Base-by-base conservation (phyloP, 1,140 invertebrate genomes). In the Anoplophora glabripennis region DNA sequence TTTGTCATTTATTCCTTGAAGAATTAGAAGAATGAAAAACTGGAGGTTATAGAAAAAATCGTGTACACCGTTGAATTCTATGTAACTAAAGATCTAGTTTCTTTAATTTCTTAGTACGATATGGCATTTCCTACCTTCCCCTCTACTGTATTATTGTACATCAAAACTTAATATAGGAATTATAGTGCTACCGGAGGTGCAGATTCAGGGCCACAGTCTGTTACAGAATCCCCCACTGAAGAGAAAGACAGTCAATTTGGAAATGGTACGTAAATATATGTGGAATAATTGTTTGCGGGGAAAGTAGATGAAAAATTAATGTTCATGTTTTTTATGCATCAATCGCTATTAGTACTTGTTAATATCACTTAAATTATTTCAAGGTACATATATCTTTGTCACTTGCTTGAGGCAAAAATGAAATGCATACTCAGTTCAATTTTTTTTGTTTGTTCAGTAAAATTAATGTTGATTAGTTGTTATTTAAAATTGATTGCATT, bases 151-250 rank as follows among this genome's bases (percentile, higher is more conserved):
- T 15, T 33, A 33, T 54, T 18, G 12, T 44, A 54, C 46, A 66
- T 61, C 52, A 57, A 61, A 66, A 66, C 57, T 63, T 63, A 66
- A 66, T 66, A 46, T 64, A 66, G 55, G 53, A 66, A 67, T 61
- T 79, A 63, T 80, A 92, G 89, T 79, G 90, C 89, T 54, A 93
- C 90, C 63, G 89, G 90, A 45, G 89, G 90, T 57, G 89, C 90
- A 12, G 90, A 93, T 74, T 92, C 89, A 72, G 84, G 87, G 64
- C 87, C 88, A 42, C 86, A 80, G 34, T 89, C 87, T 53, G 83
- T 84, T 49, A 82, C 83, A 47, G 89, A 88, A 59, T 87, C 88
- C 18, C 88, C 87, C 55, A 87, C 85, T 56, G 89, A 90, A 64
- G 89, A 90, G 68, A 86, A 88, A 71, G 86, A 89, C 54, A 85